A percentile compares a stretch with the other conserved stretches of the same genome.
These are phyloP conservation scores for Pyrocoelia pectoralis DNA, from an alignment of 2,888 invertebrate genomes.

Conservation along the genomic window DNA sequence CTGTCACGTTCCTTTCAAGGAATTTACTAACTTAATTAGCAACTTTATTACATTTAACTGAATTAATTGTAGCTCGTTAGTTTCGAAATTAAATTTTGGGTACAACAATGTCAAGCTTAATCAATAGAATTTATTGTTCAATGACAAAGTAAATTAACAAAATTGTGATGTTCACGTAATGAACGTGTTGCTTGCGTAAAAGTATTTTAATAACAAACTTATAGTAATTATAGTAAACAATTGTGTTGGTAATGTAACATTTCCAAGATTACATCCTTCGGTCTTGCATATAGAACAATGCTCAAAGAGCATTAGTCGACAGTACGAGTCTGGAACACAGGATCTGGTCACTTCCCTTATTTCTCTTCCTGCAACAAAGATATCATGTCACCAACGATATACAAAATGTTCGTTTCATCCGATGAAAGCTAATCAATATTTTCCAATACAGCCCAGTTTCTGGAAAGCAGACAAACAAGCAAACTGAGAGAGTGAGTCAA, in stretches of 20 bases:
- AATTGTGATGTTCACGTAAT: not conserved
- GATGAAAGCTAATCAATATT: too few species aligned
- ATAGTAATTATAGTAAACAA: not conserved
- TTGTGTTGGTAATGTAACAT: not conserved
- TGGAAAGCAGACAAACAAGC: too few species aligned
- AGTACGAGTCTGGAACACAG: not conserved
- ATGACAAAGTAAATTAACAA: not conserved
- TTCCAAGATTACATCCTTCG: not conserved
- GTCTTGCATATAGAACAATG: constrained; percentile 5
- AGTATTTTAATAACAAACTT: not conserved
- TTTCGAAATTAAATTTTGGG: not conserved
- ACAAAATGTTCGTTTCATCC: too few species aligned
- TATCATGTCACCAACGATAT: too few species aligned
- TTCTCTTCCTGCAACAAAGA: constrained; percentile 1
- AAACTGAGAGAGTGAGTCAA: too few species aligned
- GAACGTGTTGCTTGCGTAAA: not conserved
- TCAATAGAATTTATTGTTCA: not conserved
- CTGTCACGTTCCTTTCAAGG: not conserved
- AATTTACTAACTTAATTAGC: not conserved
- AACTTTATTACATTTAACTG: not conserved
- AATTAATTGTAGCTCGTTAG: not conserved
- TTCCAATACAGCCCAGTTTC: too few species aligned
- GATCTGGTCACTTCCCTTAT: not conserved
- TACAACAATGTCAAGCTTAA: too few species aligned
- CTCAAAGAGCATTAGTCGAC: not conserved